A percentile compares a stretch with the other conserved stretches of the same genome.
Evolutionary conservation across 1,140 invertebrate species (phyloP).

Genomic region (Hylaeus anthracinus): DNA sequence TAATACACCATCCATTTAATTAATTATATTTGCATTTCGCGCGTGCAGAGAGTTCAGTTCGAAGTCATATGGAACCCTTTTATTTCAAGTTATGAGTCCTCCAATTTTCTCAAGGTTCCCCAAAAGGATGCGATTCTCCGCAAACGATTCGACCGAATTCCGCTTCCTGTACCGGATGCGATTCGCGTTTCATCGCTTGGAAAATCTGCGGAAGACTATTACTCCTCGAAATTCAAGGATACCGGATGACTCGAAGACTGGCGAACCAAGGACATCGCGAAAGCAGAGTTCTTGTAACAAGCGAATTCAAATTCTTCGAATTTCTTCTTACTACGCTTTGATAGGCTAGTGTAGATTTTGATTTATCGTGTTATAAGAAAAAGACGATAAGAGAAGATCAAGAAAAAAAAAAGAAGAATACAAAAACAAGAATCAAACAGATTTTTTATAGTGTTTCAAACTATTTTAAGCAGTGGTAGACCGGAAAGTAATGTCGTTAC

Average conservation of each 20-base stretch:
- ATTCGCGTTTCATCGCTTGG: constrained; percentile 11
- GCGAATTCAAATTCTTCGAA: background rate
- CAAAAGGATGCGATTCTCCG: constrained; percentile 17
- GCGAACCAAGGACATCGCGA: background rate
- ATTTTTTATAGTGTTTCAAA: too few relatives aligned
- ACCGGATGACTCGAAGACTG: background rate
- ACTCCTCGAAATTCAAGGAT: constrained; percentile 37
- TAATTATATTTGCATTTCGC: too few relatives aligned
- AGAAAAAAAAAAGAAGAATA: too few relatives aligned
- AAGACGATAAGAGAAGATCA: too few relatives aligned
- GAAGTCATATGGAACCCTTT: too few relatives aligned
- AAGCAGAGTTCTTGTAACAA: background rate
- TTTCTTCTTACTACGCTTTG: background rate
- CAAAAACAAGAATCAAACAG: too few relatives aligned
- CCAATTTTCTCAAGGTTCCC: background rate
- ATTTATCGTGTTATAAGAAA: too few relatives aligned
- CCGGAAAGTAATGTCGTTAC: too few relatives aligned
- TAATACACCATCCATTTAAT: too few relatives aligned
- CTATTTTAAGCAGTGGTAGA: too few relatives aligned
- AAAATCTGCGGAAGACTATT: constrained; percentile 53
- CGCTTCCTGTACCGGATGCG: constrained; percentile 12
- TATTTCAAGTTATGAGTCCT: background rate
- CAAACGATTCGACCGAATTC: constrained; percentile 42
- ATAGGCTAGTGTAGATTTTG: too few relatives aligned
- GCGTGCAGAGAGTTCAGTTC: too few relatives aligned